These are phyloP conservation scores for Cirrhinus mrigala DNA, from an alignment of 2,797 vertebrate genomes.

Conservation along the genomic window DNA sequence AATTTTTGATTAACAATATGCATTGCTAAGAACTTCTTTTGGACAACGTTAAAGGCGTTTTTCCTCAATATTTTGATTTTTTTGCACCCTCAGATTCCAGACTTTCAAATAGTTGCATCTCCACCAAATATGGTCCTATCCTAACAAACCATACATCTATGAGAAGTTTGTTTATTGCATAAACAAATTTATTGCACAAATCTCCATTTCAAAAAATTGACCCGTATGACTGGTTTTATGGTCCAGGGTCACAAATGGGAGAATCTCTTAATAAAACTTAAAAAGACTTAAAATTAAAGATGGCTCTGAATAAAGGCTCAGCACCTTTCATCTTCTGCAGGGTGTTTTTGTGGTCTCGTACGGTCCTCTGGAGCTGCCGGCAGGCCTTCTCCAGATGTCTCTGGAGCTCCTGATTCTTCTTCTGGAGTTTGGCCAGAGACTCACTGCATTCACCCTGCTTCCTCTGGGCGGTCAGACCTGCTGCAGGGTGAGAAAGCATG, in stretches of 20 bases:
- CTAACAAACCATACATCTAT: too few relatives aligned
- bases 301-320: background rate
- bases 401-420: conserved; percentile 85
- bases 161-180: too few relatives aligned
- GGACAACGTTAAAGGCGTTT: too few relatives aligned
- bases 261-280: background rate
- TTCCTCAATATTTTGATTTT: too few relatives aligned
- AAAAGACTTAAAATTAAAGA: background rate
- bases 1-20: too few relatives aligned
- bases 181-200: too few relatives aligned
- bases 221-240: too few relatives aligned
- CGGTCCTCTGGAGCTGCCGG: conserved; percentile 83
- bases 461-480: conserved; percentile 65
- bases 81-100: too few relatives aligned
- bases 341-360: conserved; percentile 78
- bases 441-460: conserved; percentile 66
- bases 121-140: too few relatives aligned
- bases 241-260: background rate
- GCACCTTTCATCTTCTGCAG: conserved; percentile 80
- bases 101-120: too few relatives aligned
- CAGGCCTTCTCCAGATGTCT: conserved; percentile 84
- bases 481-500: background rate
- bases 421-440: conserved; percentile 78
- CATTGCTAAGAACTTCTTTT: too few relatives aligned
- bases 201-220: too few relatives aligned